Base-by-base conservation (phyloP, 2,888 invertebrate genomes). In the Leptinotarsa rubiginosa region DNA sequence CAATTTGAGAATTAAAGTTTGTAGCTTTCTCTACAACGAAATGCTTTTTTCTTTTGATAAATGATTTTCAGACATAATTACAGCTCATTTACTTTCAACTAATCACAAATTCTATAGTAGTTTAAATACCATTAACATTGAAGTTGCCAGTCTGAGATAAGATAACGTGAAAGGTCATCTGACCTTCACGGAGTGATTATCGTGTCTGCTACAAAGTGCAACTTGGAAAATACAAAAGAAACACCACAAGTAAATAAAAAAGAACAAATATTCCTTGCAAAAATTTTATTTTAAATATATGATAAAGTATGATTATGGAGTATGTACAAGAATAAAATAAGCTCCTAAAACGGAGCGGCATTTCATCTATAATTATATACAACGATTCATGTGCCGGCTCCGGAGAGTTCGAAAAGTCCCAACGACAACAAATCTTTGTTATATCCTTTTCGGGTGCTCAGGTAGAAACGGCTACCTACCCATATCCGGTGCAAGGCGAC, bases 271-370 rank as follows among this genome's bases (percentile, higher is more conserved):
- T 47, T 65, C 25, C 76, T 78, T 81, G 81, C 81, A 82, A 85
- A 85, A 85, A 84, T 81, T 85, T 85, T 85, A 84, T 85, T 86
- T 85, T 79, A 84, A 83, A 85, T 82, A 82, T 82, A 84, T 83
- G 83, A 82, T 84, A 82, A 82, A 82, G 78, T 82, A 81, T 82
- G 81, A 83, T 83, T 81, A 82, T 80, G 79, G 81, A 79, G 79
- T 85, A 85, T 86, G 81, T 85, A 86, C 85, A 86, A 83, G 81
- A 83, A 86, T 85, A 86, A 85, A 86, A 84, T 85, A 85, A 79
- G 78, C 85, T 83, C 86, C 82, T 87, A 86, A 84, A 87, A 87
- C 87, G 83, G 85, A 85, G 84, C 77, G 49, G 74, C 78, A 73
- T 73, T 80, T 70, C 70, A 78, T 76, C 68, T 78, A 78, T 75